These are phyloP conservation scores for Gorsachius magnificus DNA, from an alignment of 2,797 vertebrate species.

Conservation along the genomic window DNA sequence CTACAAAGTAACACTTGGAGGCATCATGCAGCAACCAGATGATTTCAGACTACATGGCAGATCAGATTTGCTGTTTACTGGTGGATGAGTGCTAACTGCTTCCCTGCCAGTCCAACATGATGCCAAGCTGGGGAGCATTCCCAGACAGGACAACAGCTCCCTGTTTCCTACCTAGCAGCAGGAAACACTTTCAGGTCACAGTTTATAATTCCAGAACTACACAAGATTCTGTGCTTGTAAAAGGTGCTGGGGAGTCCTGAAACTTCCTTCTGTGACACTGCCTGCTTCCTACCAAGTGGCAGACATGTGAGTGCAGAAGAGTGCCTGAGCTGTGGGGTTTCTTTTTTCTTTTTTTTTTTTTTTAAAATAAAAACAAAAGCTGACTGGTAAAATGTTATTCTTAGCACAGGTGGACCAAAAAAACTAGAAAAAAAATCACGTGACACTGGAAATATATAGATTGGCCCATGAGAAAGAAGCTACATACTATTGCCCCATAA, in stretches of 20 bases:
- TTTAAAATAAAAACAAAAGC: conserved; percentile 24
- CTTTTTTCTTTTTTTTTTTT: background rate
- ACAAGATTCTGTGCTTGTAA: conserved; percentile 12
- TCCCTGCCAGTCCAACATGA: background rate
- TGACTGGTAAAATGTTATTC: conserved; percentile 36
- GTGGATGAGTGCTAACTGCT: conserved; percentile 19
- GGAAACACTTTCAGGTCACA: conserved; percentile 42
- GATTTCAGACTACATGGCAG: conserved; percentile 3
- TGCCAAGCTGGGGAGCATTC: background rate
- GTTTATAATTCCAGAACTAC: background rate
- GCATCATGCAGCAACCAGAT: conserved; percentile 54
- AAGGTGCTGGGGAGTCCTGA: conserved; percentile 44
- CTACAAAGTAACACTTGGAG: conserved; percentile 52
- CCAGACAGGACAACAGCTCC: background rate
- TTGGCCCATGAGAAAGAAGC: conserved; percentile 26
- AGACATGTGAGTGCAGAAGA: background rate
- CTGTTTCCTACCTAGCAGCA: background rate
- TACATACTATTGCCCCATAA: background rate
- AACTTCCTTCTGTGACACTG: background rate
- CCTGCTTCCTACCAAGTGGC: background rate
- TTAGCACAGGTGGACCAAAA: conserved; percentile 35
- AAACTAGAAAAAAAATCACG: background rate
- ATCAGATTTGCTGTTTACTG: background rate
- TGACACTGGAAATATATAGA: conserved; percentile 8
- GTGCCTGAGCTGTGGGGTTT: conserved; percentile 22